phyloP scores from a whole-genome alignment of 1,140 invertebrate genomes.

The Anagrus nilaparvatae region DNA sequence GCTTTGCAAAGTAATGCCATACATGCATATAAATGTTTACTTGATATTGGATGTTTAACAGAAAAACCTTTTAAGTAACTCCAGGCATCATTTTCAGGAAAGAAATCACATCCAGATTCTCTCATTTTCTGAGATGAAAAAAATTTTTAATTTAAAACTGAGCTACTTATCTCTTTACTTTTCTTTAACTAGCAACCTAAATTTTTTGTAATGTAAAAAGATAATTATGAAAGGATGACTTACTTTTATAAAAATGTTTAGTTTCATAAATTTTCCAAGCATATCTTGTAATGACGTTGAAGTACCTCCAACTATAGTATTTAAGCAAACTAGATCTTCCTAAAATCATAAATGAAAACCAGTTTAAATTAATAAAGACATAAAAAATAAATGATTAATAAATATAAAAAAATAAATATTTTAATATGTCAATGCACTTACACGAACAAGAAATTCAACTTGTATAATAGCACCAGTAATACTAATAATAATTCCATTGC shows the following conservation, averaged over 20 bases:
- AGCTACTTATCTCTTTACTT: too few species aligned
- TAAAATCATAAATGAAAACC: constrained; percentile 18
- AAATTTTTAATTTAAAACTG: neutral
- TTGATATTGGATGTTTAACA: constrained; percentile 63
- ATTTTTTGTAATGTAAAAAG: neutral
- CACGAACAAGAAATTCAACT: constrained; percentile 54
- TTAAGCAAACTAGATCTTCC: constrained; percentile 46
- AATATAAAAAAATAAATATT: constrained; percentile 6
- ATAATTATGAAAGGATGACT: constrained; percentile 13
- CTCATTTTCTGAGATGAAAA: constrained; percentile 52
- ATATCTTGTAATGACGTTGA: constrained; percentile 43
- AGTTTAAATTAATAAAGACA: neutral
- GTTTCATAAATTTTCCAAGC: constrained; percentile 46
- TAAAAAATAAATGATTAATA: neutral
- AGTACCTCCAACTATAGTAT: constrained; percentile 47
- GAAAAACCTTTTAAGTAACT: constrained; percentile 69
- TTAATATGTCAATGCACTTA: constrained; percentile 26
- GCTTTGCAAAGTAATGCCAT: constrained; percentile 66
- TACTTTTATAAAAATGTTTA: constrained; percentile 45
- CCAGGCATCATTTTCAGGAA: constrained; percentile 74
- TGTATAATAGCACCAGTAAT: constrained; percentile 59
- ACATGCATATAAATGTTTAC: constrained; percentile 71
- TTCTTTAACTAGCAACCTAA: too few species aligned
- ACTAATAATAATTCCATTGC: constrained; percentile 47
- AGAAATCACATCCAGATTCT: constrained; percentile 75